Conservation (phyloP, 2,888 invertebrate species). For the Phengaris alcon region DNA sequence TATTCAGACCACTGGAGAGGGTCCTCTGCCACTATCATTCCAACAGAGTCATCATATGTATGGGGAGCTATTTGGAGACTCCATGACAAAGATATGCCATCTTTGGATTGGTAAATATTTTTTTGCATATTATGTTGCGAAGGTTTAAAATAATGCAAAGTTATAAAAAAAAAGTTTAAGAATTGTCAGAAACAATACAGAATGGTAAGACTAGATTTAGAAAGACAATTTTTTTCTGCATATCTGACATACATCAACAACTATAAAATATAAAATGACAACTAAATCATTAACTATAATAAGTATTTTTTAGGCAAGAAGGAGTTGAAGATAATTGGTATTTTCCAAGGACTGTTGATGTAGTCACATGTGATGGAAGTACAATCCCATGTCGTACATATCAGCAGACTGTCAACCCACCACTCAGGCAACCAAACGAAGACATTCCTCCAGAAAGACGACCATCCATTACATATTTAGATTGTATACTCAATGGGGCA, state of each 20-base stretch:
- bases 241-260: too few relatives aligned
- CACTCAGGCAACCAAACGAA: conserved; percentile 54
- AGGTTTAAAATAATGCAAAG: background rate
- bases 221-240: too few relatives aligned
- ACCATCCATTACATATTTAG: conserved; percentile 88
- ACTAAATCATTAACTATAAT: background rate
- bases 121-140: background rate
- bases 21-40: conserved; percentile 89
- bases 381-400: conserved; percentile 82
- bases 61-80: conserved; percentile 92
- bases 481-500: conserved; percentile 85
- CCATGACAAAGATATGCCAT: conserved; percentile 77
- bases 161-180: too few relatives aligned
- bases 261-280: too few relatives aligned
- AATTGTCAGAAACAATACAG: too few relatives aligned
- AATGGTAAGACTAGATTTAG: too few relatives aligned
- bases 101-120: conserved; percentile 82
- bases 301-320: conserved; percentile 82
- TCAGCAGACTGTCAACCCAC: conserved; percentile 81
- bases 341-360: conserved; percentile 80
- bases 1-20: conserved; percentile 87
- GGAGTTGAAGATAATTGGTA: conserved; percentile 85
- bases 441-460: conserved; percentile 80
- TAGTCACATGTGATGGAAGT: conserved; percentile 75
- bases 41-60: conserved; percentile 73